Evolutionary conservation across 1,140 invertebrate genomes (phyloP).

Genomic region (Drosophila aff.): DNA sequence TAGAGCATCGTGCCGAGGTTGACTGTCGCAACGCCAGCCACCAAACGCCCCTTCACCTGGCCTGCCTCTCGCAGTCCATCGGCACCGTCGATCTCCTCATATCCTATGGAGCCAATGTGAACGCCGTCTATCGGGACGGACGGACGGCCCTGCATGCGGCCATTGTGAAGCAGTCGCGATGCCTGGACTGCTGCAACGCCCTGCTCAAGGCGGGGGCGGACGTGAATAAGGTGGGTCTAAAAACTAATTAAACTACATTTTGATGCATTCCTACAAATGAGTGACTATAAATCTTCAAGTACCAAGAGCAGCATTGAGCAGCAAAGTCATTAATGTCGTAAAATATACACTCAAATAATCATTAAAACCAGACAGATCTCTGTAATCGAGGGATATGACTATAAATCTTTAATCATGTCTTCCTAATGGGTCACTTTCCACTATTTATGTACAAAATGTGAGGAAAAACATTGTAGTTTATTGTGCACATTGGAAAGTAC

Average conservation of each 20-base stretch:
- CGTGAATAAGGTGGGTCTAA: conserved; percentile 87
- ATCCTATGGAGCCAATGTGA: conserved; percentile 87
- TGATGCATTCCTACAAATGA: neutral
- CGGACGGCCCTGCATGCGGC: conserved; percentile 92
- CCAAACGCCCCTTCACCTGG: conserved; percentile 92
- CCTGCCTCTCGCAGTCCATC: conserved; percentile 90
- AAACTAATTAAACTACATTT: neutral
- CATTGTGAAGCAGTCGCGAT: conserved; percentile 90
- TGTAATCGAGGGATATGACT: neutral
- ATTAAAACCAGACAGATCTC: neutral
- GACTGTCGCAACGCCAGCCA: conserved; percentile 89
- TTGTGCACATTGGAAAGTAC: neutral
- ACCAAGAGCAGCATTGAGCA: neutral
- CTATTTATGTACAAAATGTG: neutral
- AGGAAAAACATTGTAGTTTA: neutral
- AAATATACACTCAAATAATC: neutral
- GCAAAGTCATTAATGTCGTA: neutral
- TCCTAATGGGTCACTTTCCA: neutral
- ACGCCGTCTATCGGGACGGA: conserved; percentile 89
- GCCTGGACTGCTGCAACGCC: conserved; percentile 89
- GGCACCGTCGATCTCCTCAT: conserved; percentile 90
- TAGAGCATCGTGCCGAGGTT: conserved; percentile 90
- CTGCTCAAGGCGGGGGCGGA: conserved; percentile 89
- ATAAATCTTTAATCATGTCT: neutral
- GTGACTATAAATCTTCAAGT: neutral